A percentile compares a stretch with the other conserved stretches of the same genome.
Conservation (phyloP, 2,888 invertebrate genomes). For the Herminia tarsipennalis region DNA sequence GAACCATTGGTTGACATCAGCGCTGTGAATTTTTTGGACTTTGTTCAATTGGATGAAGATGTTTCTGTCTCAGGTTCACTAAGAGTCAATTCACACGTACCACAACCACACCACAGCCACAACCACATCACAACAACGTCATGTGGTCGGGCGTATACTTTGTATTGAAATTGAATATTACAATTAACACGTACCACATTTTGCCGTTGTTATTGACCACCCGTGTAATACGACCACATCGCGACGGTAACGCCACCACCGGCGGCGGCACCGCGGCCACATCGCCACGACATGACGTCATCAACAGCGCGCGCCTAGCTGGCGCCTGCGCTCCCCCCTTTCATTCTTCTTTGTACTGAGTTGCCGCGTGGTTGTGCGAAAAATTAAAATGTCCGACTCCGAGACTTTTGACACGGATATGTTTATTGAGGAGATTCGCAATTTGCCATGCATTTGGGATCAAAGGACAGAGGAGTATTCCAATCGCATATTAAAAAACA, state of each 20-base stretch:
- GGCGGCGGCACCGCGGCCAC: constrained; percentile 26
- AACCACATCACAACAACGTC: not conserved
- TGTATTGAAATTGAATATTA: constrained; percentile 11
- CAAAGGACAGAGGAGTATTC: constrained; percentile 23
- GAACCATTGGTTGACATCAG: constrained; percentile 36
- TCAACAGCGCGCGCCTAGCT: constrained; percentile 28
- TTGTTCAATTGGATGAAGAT: constrained; percentile 36
- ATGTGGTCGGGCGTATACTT: not conserved
- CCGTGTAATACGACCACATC: constrained; percentile 5
- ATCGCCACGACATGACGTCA: constrained; percentile 32
- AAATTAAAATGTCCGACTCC: constrained; percentile 23
- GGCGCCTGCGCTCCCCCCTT: constrained; percentile 15
- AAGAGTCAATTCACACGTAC: no score
- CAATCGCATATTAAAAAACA: constrained; percentile 20
- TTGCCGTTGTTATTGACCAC: constrained; percentile 14
- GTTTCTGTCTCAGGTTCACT: no score
- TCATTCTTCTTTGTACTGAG: constrained; percentile 23
- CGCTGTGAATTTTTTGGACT: constrained; percentile 37
- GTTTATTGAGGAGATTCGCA: no score
- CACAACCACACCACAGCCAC: no score
- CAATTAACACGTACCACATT: constrained; percentile 18
- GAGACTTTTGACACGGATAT: constrained; percentile 24
- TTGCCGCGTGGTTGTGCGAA: constrained; percentile 23
- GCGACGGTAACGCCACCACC: constrained; percentile 27
- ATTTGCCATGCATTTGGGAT: no score